Evolutionary conservation across 2,888 invertebrate genomes (phyloP).

Genomic region (Byasa hedistus): DNA sequence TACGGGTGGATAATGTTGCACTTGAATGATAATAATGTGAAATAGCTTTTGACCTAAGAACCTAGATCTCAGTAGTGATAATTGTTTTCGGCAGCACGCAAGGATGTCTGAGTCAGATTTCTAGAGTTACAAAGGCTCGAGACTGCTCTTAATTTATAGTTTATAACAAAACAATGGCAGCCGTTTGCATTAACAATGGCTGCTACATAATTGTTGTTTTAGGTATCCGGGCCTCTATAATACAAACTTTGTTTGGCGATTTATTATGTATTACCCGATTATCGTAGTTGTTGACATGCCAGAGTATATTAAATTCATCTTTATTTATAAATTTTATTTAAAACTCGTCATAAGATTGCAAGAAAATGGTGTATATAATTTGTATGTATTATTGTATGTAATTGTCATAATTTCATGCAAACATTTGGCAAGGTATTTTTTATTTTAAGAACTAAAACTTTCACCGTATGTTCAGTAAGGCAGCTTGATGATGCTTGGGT

Average conservation of each 20-base stretch:
- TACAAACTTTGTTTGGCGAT: not conserved
- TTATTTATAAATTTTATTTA: too few species aligned
- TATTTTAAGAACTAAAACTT: too few species aligned
- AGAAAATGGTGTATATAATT: too few species aligned
- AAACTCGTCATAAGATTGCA: too few species aligned
- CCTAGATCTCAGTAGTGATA: conserved; percentile 57
- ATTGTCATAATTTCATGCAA: too few species aligned
- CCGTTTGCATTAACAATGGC: conserved; percentile 44
- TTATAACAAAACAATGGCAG: conserved; percentile 48
- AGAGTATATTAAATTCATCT: too few species aligned
- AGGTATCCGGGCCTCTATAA: not conserved
- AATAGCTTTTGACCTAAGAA: conserved; percentile 52
- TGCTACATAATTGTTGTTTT: conserved; percentile 38
- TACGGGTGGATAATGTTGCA: conserved; percentile 6
- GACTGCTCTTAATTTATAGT: conserved; percentile 47
- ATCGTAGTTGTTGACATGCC: too few species aligned
- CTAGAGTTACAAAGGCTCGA: conserved; percentile 59
- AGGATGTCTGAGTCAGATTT: conserved; percentile 61
- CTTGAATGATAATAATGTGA: conserved; percentile 54
- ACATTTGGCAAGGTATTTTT: too few species aligned
- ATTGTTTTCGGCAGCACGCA: conserved; percentile 68
- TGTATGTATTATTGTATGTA: too few species aligned
- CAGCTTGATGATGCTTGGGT: too few species aligned
- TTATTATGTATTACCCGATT: not conserved
- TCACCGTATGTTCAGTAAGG: too few species aligned